A percentile compares a stretch with the other conserved stretches of the same genome.
These are phyloP conservation scores for Sphecodes monilicornis DNA, from an alignment of 2,888 invertebrate species.

Conservation along the genomic window DNA sequence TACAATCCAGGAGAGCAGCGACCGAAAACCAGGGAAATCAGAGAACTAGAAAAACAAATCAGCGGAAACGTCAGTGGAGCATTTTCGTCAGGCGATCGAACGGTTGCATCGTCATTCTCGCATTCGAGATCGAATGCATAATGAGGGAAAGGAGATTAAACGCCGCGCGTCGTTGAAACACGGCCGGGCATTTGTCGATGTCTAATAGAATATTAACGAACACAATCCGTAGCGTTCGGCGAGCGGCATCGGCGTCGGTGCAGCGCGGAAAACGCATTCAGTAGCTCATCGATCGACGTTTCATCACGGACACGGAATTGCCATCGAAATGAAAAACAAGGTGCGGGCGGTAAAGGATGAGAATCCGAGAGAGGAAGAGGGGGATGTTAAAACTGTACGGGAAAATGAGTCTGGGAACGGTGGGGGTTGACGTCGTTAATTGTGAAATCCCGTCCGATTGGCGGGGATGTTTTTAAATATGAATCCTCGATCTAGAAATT, in stretches of 20 bases:
- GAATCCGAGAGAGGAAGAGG: not conserved
- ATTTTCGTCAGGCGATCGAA: not conserved
- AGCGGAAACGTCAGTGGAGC: not conserved
- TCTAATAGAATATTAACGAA: conserved; percentile 67
- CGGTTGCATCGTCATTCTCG: conserved; percentile 33
- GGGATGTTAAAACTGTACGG: not conserved
- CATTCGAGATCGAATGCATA: conserved; percentile 69
- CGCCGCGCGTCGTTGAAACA: conserved; percentile 68
- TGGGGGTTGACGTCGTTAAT: conserved; percentile 48
- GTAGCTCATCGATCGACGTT: conserved; percentile 60
- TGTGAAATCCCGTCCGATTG: conserved; percentile 61
- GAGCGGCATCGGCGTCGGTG: not conserved
- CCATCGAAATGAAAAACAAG: conserved; percentile 56
- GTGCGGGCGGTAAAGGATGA: not conserved
- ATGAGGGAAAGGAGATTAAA: conserved; percentile 74
- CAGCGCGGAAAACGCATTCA: conserved; percentile 55
- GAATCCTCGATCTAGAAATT: conserved; percentile 55
- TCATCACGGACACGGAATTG: conserved; percentile 55
- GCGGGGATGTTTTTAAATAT: conserved; percentile 62
- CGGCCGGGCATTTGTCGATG: conserved; percentile 69
- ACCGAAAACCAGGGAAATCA: not conserved
- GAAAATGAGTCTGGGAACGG: not conserved
- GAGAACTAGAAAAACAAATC: not conserved
- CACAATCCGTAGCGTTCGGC: conserved; percentile 48
- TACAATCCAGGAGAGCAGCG: not conserved